These are phyloP conservation scores for Thryonomys swinderianus DNA, from an alignment of 2,113 vertebrate genomes.

Conservation along the genomic window DNA sequence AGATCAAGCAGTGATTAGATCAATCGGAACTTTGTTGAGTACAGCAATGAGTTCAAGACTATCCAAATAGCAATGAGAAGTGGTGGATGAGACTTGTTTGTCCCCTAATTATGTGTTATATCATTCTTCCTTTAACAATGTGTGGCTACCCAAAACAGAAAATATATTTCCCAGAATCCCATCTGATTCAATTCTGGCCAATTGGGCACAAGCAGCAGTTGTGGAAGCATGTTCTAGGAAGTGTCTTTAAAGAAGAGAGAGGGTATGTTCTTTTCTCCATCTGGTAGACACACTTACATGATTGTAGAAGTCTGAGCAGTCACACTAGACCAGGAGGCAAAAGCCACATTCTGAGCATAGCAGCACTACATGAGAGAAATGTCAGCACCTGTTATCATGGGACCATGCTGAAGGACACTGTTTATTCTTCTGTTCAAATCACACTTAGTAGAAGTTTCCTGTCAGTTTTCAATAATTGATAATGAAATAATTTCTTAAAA, in stretches of 20 bases:
- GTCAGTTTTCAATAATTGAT: neutral
- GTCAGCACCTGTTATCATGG: neutral
- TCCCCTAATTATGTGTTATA: neutral
- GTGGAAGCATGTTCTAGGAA: neutral
- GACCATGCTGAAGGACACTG: neutral
- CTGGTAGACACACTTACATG: neutral
- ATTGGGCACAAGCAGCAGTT: neutral
- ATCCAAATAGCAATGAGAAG: neutral
- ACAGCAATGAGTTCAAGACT: neutral
- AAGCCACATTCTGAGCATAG: neutral
- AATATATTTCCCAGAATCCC: slow-evolving; percentile 34
- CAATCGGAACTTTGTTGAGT: neutral
- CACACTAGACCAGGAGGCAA: neutral
- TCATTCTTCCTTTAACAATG: neutral
- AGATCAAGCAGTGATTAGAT: neutral
- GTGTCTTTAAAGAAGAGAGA: slow-evolving; percentile 16
- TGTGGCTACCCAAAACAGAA: neutral
- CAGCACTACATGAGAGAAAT: neutral
- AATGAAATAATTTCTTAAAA: neutral
- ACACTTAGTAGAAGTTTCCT: neutral
- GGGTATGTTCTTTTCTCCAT: neutral
- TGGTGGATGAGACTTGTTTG: neutral
- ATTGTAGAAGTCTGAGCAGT: neutral
- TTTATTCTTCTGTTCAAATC: neutral
- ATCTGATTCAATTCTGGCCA: neutral